These are phyloP conservation scores for Amphibalanus amphitrite DNA, from an alignment of 1,140 invertebrate species.

Conservation along the genomic window DNA sequence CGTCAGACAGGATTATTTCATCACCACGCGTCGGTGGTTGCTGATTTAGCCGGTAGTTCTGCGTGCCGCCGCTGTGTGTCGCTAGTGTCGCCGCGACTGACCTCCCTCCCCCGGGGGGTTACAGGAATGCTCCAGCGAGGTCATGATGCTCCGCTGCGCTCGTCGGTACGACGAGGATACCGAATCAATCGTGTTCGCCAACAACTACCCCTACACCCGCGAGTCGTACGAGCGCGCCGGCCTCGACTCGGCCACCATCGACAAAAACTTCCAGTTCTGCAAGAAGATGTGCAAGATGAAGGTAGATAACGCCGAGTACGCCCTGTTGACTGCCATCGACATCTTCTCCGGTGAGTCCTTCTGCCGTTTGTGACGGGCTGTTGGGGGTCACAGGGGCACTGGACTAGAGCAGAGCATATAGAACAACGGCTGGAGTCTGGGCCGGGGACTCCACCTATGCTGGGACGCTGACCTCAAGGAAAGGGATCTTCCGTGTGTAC, in stretches of 20 bases:
- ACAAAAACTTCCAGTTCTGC: conserved; percentile 83
- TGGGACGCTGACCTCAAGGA: too few relatives aligned
- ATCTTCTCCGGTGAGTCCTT: conserved; percentile 76
- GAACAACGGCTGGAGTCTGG: too few relatives aligned
- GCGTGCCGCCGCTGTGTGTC: too few relatives aligned
- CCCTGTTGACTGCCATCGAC: conserved; percentile 86
- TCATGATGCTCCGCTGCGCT: conserved; percentile 93
- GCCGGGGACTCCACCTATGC: too few relatives aligned
- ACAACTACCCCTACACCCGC: conserved; percentile 80
- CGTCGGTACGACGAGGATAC: conserved; percentile 77
- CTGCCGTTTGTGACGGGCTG: neutral
- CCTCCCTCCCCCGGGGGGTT: too few relatives aligned
- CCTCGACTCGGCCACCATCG: conserved; percentile 78
- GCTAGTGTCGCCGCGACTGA: too few relatives aligned
- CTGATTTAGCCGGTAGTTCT: too few relatives aligned
- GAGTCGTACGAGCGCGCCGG: conserved; percentile 79
- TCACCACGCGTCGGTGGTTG: too few relatives aligned
- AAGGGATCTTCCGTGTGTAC: too few relatives aligned
- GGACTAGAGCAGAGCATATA: too few relatives aligned
- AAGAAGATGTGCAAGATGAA: conserved; percentile 36
- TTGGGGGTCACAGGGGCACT: too few relatives aligned
- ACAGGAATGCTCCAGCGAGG: conserved; percentile 91
- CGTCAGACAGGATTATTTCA: too few relatives aligned
- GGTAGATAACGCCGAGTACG: conserved; percentile 94
- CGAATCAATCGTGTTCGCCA: conserved; percentile 89